These are phyloP conservation scores for Loripinus fragilis DNA, from an alignment of 2,888 invertebrate species.

Conservation along the genomic window DNA sequence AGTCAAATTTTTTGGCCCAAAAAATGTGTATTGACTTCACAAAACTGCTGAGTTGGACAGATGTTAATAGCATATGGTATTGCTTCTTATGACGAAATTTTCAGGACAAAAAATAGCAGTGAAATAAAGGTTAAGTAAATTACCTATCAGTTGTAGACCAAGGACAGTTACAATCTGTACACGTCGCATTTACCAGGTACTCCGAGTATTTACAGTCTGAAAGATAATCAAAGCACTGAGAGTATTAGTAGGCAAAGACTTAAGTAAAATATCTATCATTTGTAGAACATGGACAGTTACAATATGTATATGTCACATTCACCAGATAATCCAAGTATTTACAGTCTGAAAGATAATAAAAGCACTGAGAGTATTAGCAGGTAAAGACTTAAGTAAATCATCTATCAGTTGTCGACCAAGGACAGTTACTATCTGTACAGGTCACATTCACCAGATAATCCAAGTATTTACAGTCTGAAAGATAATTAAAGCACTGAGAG, in stretches of 20 bases:
- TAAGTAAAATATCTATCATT: constrained; percentile 31
- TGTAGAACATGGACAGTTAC: constrained; percentile 36
- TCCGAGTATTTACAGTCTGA: neutral
- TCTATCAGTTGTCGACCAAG: constrained; percentile 38
- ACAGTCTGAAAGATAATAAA: constrained; percentile 15
- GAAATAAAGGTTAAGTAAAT: no score
- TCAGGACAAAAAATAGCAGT: no score
- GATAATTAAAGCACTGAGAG: neutral
- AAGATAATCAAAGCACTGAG: neutral
- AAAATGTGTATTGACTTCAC: no score
- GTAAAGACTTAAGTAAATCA: constrained; percentile 14
- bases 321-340: neutral
- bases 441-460: neutral
- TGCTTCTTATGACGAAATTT: no score
- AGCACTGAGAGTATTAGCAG: no score
- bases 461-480: constrained; percentile 2
- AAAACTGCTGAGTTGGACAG: no score
- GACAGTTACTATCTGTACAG: constrained; percentile 26
- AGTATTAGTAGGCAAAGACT: no score
- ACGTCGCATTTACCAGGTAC: neutral
- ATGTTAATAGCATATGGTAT: no score
- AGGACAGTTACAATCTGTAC: constrained; percentile 26
- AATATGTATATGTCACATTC: neutral
- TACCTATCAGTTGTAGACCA: constrained; percentile 44
- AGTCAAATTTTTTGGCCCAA: no score